phyloP scores from a whole-genome alignment of 2,113 vertebrate species.

The Vidua chalybeata region DNA sequence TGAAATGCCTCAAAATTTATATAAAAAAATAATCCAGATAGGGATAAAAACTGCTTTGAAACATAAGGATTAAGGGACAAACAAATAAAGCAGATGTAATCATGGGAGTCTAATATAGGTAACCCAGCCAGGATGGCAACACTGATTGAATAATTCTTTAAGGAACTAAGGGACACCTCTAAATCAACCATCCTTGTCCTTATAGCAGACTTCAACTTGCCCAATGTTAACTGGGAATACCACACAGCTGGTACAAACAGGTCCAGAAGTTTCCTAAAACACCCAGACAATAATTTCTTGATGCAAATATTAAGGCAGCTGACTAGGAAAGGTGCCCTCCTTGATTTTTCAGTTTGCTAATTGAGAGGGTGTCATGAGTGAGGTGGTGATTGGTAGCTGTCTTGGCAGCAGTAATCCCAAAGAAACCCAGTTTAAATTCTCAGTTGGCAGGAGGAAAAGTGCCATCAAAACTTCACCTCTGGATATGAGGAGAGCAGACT shows the following conservation, averaged over 20 bases:
- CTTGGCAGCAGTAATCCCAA: neutral
- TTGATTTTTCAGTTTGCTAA: neutral
- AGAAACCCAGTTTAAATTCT: neutral
- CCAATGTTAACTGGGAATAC: neutral
- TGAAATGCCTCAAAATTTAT: neutral
- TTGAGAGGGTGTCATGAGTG: neutral
- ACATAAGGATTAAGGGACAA: neutral
- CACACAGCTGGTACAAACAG: neutral
- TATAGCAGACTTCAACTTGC: neutral
- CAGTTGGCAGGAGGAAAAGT: neutral
- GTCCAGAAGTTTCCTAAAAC: neutral
- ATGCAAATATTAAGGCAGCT: neutral
- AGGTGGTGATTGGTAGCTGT: neutral
- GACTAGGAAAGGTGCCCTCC: neutral
- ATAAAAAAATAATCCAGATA: neutral
- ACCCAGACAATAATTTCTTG: neutral
- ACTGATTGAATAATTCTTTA: neutral
- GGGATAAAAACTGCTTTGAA: neutral
- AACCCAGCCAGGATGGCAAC: neutral
- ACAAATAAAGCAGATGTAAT: rapidly evolving
- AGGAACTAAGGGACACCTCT: neutral
- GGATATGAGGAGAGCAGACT: neutral
- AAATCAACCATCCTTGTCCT: neutral
- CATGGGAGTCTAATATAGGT: neutral
- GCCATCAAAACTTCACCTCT: neutral